phyloP scores from a whole-genome alignment of 2,113 vertebrate species.

The Centropristis striata region DNA sequence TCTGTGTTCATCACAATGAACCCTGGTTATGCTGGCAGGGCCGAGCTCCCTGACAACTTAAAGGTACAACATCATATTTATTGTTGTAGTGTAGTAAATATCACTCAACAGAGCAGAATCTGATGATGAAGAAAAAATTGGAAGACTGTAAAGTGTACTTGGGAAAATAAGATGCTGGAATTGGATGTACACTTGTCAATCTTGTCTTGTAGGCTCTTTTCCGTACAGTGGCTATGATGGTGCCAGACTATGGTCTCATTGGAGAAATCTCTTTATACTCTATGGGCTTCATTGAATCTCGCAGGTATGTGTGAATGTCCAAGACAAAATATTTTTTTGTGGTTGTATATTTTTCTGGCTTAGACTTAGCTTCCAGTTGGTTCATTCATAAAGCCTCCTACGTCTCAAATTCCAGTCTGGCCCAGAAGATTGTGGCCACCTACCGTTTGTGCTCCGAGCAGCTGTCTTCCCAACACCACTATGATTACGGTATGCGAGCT shows the following conservation, averaged over 20 bases:
- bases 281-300: conserved; percentile 95
- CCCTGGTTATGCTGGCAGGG: conserved; percentile 94
- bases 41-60: conserved; percentile 94
- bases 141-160: not conserved
- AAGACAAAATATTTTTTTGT: not conserved
- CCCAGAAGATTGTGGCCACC: conserved; percentile 96
- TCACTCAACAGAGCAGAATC: not conserved
- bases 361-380: not conserved
- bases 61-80: conserved; percentile 85
- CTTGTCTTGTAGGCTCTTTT: conserved; percentile 89
- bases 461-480: conserved; percentile 95
- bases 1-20: conserved; percentile 97
- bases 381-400: not conserved
- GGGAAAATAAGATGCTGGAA: not conserved
- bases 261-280: conserved; percentile 97
- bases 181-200: conserved; percentile 9
- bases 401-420: conserved; percentile 82
- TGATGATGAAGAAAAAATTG: not conserved
- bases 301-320: conserved; percentile 84
- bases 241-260: conserved; percentile 95
- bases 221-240: conserved; percentile 97
- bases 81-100: not conserved
- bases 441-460: conserved; percentile 95
- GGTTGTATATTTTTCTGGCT: not conserved
- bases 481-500: conserved; percentile 94